Percentiles rank a stretch among this genome's conserved stretches.
These are phyloP conservation scores for Scaptomyza hsui DNA, from an alignment of 1,140 invertebrate species.

Conservation along the genomic window DNA sequence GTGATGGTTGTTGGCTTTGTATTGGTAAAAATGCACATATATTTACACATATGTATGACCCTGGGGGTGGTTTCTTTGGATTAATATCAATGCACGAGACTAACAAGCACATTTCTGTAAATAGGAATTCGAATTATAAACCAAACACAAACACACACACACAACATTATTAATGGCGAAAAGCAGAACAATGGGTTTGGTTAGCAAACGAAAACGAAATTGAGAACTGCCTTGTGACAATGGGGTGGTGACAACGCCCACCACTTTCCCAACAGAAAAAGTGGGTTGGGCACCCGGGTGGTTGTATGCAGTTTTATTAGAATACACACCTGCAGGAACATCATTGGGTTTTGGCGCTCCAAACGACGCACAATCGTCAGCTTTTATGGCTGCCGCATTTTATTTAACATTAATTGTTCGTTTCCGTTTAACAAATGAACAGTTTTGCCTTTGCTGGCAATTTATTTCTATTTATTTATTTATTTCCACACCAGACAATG, in stretches of 20 bases:
- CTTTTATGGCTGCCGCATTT: slow-evolving; percentile 52
- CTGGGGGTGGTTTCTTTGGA: slow-evolving; percentile 72
- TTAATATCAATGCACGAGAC: slow-evolving; percentile 69
- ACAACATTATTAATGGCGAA: slow-evolving; percentile 19
- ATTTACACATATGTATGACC: slow-evolving; percentile 55
- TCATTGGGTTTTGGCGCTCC: slow-evolving; percentile 51
- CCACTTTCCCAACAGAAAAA: slow-evolving; percentile 42
- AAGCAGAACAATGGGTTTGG: slow-evolving; percentile 33
- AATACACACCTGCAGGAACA: slow-evolving; percentile 75
- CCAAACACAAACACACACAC: slow-evolving; percentile 26
- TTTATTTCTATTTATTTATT: slow-evolving; percentile 50
- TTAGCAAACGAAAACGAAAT: slow-evolving; percentile 21
- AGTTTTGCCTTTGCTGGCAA: slow-evolving; percentile 29
- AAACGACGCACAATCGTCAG: slow-evolving; percentile 37
- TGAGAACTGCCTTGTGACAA: slow-evolving; percentile 31
- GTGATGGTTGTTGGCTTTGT: slow-evolving; percentile 40
- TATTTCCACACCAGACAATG: slow-evolving; percentile 40
- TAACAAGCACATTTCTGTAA: slow-evolving; percentile 68
- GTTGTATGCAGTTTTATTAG: slow-evolving; percentile 34
- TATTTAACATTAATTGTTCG: slow-evolving; percentile 29
- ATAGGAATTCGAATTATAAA: slow-evolving; percentile 29
- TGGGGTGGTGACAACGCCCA: slow-evolving; percentile 59
- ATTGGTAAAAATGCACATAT: slow-evolving; percentile 63
- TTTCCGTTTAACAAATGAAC: slow-evolving; percentile 26
- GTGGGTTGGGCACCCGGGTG: slow-evolving; percentile 48